Evolutionary conservation across 2,113 vertebrate species (phyloP).

Genomic region (Phaethornis superciliosus): DNA sequence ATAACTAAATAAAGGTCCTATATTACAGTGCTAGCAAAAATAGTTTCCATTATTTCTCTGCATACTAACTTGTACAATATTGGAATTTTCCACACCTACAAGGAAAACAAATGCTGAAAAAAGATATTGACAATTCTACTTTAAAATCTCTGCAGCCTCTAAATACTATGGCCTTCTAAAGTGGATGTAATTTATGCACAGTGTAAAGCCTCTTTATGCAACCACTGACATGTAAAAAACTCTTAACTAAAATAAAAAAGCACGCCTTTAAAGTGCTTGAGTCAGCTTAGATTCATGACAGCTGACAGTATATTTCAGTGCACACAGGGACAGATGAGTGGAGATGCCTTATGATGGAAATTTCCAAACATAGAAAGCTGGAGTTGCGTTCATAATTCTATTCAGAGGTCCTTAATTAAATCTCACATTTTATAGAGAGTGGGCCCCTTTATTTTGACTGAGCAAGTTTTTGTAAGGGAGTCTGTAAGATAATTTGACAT

Average conservation of each 20-base stretch:
- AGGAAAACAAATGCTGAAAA: not conserved
- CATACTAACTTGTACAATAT: not conserved
- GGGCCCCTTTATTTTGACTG: not conserved
- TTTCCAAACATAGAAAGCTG: not conserved
- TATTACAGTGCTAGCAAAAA: conserved; percentile 10
- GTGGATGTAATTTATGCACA: not conserved
- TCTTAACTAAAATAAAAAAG: not conserved
- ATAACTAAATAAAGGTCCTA: not conserved
- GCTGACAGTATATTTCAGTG: not conserved
- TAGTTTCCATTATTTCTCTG: not conserved
- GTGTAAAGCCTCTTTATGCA: not conserved
- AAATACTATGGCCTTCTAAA: not conserved
- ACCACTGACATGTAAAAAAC: not conserved
- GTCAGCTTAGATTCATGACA: not conserved
- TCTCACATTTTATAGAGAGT: not conserved
- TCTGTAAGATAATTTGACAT: not conserved
- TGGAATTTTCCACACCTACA: not conserved
- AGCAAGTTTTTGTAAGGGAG: not conserved
- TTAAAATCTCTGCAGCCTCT: not conserved
- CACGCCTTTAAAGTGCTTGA: not conserved
- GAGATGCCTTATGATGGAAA: not conserved
- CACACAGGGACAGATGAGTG: not conserved
- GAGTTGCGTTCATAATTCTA: not conserved
- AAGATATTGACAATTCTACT: not conserved
- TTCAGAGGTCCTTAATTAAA: not conserved